Percentiles rank a stretch among this genome's conserved stretches.
Conservation (phyloP, 2,888 invertebrate genomes). For the Sinotaia quadrata region DNA sequence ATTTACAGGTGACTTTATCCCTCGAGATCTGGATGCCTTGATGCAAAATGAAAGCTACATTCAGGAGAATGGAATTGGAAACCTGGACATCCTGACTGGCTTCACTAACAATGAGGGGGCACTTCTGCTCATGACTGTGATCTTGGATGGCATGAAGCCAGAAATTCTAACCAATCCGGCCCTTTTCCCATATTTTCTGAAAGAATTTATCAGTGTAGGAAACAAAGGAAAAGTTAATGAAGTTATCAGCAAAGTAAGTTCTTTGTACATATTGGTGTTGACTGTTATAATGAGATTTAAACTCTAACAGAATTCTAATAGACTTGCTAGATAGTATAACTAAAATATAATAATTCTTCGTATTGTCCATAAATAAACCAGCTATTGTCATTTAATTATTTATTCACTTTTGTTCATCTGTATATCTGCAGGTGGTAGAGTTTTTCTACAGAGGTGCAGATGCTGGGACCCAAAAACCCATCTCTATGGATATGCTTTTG, state of each 20-base stretch:
- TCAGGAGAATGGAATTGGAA: background rate
- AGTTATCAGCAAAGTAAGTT: too few species aligned
- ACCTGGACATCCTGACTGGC: slow-evolving; percentile 25
- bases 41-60: slow-evolving; percentile 12
- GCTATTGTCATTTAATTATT: background rate
- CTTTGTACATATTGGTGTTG: too few species aligned
- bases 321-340: too few species aligned
- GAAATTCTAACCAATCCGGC: too few species aligned
- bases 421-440: slow-evolving; percentile 6
- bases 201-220: too few species aligned
- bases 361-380: background rate
- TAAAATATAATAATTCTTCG: too few species aligned
- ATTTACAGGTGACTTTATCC: background rate
- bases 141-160: background rate
- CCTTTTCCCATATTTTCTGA: too few species aligned
- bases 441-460: slow-evolving; percentile 18
- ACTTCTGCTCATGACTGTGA: background rate
- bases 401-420: background rate
- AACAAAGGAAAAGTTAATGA: too few species aligned
- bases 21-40: background rate
- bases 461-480: background rate
- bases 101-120: slow-evolving; percentile 25
- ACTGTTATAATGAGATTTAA: too few species aligned
- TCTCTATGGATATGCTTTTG: background rate
- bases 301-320: too few species aligned